phyloP scores from a whole-genome alignment of 2,113 vertebrate genomes.

The Mesoclemmys tuberculata region DNA sequence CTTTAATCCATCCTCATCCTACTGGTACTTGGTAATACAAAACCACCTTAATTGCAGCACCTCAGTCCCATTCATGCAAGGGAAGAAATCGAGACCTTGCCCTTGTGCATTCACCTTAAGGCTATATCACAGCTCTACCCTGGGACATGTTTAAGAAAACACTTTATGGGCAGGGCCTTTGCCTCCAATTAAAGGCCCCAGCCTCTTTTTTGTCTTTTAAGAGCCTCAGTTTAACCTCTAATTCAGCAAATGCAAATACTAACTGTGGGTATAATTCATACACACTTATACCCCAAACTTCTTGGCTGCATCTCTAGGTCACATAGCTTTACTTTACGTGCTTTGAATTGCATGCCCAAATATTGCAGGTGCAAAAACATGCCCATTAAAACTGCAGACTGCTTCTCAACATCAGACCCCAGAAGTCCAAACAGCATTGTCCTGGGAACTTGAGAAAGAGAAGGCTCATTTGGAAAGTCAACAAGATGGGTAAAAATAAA shows the following conservation, averaged over 20 bases:
- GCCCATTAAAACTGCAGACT: fast-evolving
- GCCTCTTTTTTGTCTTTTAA: neutral
- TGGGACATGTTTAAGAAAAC: neutral
- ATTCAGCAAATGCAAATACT: neutral
- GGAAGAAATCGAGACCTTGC: neutral
- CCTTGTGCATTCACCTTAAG: neutral
- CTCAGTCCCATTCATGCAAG: neutral
- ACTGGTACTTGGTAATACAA: neutral
- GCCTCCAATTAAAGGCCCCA: neutral
- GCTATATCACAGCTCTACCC: neutral
- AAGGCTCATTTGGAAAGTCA: neutral
- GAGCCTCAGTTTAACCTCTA: neutral
- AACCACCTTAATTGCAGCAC: neutral
- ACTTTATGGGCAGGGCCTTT: neutral
- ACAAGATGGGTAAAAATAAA: neutral
- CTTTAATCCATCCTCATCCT: neutral
- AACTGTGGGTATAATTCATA: neutral
- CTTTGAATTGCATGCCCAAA: neutral
- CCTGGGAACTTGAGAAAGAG: neutral
- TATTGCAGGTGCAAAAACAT: neutral
- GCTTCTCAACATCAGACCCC: fast-evolving
- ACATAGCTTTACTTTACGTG: neutral
- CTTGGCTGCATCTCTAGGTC: neutral
- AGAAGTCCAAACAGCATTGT: neutral
- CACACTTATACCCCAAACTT: neutral